Base-by-base conservation (phyloP, 2,797 vertebrate genomes). In the Odontamblyopus lacepedii region DNA sequence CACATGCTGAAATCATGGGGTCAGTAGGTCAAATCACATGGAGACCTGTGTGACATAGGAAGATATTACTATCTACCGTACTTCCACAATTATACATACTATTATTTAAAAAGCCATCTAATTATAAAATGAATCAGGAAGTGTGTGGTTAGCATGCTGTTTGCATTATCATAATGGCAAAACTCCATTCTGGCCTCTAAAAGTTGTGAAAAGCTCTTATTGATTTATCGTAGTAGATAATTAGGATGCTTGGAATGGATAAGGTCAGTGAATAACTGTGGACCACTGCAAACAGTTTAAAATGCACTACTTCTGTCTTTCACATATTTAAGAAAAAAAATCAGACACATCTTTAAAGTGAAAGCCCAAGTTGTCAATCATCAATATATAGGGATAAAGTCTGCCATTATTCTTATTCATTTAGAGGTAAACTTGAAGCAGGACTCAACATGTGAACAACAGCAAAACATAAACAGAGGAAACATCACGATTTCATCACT, bases 11-110 rank as follows among this genome's bases (percentile, higher is more conserved):
- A 80, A 79, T 72, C 78, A 76, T 19, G 0, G 73, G 83, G 83
- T 83, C 56, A 57, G 53, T 19, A 32, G 70, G 76, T 87, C 80
- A 74, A 66, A 80, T 82, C 73, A 74, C 19, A 11, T 50, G 70
- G 67, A 67, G 15, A 6, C 8, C 44, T 63, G 71, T 56, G 71
- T 77, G 67, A 38, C 64, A 67, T 73, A 63, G 26, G 5, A 70
- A 65, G 67, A 69, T 65, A 32, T 63, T 41, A 59, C 32, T 38
- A 63, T 38, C 38, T n/a, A 38, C 4, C 6, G 19, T 26, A 30
- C 27, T 61, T 32, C 15, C 6, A 61, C 9, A 13, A 13, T 57
- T 23, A 55, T 55, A n/a, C 19, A 55, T n/a, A 23, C 53, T 55
- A n/a, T 3, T n/a, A 9, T 1, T 38, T 7, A 38, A 38, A 38